Evolutionary conservation across 2,113 vertebrate species (phyloP).

Genomic region (Apeltes quadracus): DNA sequence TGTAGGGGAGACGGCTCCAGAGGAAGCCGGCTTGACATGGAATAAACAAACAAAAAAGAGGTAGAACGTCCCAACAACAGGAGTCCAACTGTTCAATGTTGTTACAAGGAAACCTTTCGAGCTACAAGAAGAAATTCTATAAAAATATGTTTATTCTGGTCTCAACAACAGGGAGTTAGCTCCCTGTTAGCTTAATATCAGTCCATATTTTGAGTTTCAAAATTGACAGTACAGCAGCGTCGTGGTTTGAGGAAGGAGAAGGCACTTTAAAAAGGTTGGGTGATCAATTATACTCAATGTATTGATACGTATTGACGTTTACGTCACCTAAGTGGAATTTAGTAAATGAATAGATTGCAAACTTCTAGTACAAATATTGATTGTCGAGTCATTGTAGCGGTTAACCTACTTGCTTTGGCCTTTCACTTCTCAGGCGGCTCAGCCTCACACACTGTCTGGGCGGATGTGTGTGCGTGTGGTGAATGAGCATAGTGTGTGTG

Average conservation of each 20-base stretch:
- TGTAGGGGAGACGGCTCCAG: constrained; percentile 1
- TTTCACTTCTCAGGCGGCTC: neutral
- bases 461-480: neutral
- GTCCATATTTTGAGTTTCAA: neutral
- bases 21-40: neutral
- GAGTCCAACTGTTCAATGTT: constrained; percentile 4
- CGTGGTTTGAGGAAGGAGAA: neutral
- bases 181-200: neutral
- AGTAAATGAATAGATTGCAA: neutral
- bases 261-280: neutral
- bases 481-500: neutral
- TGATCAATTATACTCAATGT: neutral
- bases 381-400: neutral
- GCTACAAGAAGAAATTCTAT: constrained; percentile 3
- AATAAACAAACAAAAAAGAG: neutral
- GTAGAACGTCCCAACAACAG: neutral
- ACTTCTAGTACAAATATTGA: neutral
- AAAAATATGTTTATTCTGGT: neutral
- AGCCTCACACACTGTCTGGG: neutral
- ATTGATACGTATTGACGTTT: neutral
- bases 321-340: neutral
- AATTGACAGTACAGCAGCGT: neutral
- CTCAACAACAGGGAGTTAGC: constrained; percentile 1
- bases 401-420: neutral
- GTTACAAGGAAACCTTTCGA: constrained; percentile 4